Conservation (phyloP, 2,797 vertebrate species). For the Micromesistius poutassou region DNA sequence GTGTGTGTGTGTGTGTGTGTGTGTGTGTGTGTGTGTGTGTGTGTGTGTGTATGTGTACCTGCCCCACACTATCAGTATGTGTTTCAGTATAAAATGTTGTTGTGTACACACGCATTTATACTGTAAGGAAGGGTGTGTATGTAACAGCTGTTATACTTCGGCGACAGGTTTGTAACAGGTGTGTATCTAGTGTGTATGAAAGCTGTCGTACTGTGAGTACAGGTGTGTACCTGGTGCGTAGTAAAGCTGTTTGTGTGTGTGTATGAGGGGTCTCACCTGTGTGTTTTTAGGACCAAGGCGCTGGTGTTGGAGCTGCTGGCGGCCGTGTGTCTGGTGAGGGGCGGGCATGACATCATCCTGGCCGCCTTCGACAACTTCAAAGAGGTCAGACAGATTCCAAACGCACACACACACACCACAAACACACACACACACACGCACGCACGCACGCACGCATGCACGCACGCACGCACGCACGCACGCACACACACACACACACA, state of each 20-base stretch:
- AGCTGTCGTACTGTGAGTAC: not conserved
- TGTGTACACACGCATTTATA: not conserved
- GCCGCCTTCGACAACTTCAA: slow-evolving; percentile 89
- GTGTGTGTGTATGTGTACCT: slow-evolving; percentile 10
- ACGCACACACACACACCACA: not conserved
- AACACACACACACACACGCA: not conserved
- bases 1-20: not conserved
- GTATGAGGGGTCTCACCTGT: not conserved
- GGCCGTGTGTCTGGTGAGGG: slow-evolving; percentile 85
- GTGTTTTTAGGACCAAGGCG: slow-evolving; percentile 79
- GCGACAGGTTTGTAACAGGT: not conserved
- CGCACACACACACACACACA: not conserved
- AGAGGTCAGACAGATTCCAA: slow-evolving; percentile 72
- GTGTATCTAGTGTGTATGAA: not conserved
- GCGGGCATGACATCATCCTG: slow-evolving; percentile 90
- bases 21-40: slow-evolving; percentile 16
- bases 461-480: not conserved
- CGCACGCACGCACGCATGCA: not conserved
- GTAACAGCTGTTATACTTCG: not conserved
- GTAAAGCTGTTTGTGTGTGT: not conserved
- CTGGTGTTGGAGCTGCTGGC: slow-evolving; percentile 89
- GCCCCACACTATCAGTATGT: not conserved
- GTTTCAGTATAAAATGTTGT: not conserved
- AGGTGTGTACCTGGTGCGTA: not conserved
- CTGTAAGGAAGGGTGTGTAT: not conserved